Evolutionary conservation across 2,797 vertebrate genomes (phyloP), one percentile per base, ranked within the genome.

Genomic region (Semotilus atromaculatus): DNA sequence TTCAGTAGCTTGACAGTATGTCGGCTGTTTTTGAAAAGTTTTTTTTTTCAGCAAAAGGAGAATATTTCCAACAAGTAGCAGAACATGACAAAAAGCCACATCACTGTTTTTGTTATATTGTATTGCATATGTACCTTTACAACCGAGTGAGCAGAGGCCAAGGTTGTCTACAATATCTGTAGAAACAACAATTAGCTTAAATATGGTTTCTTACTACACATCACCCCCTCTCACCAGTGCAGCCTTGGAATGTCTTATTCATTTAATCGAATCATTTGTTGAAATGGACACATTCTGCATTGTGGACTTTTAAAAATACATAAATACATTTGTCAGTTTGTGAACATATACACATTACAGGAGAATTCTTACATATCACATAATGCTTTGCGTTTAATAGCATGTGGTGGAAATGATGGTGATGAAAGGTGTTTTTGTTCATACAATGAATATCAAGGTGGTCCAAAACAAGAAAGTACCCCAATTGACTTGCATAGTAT

Each of bases 1-100:
- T 45, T 31, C 71, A 31, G 43, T 21, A 73, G 26, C 71, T 51
- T 51, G 71, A 73, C 71, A 73, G 45, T 51, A 29, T 73, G 18
- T 73, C 26, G 19, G 43, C 18, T 73, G 26, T 51, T 51, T 19
- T 51, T 18, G 51, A 31, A 48, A 23, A 51, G 4, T 45, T 10
- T 11, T 9, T 29, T 34, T 51, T 73, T 19, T 31, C 18, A 29
- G 40, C 29, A 72, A 48, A 2, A 26, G 70, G 38, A 21, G 23
- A 71, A 71, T 34, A 66, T 66, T 66, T 71, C 38, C 67, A 38
- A 38, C 34, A 36, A 11, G 67, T 68, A 26, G n/a, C n/a, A n/a
- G n/a, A n/a, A 19, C 10, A 51, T 75, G 29, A 55, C 19, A 74
- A 34, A 75, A 75, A 14, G 5, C 9, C 48, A 55, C 51, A 36